Evolutionary conservation across 2,888 invertebrate genomes (phyloP), one percentile per base, ranked within the genome.

Genomic region (Agonopterix alstromeriana): DNA sequence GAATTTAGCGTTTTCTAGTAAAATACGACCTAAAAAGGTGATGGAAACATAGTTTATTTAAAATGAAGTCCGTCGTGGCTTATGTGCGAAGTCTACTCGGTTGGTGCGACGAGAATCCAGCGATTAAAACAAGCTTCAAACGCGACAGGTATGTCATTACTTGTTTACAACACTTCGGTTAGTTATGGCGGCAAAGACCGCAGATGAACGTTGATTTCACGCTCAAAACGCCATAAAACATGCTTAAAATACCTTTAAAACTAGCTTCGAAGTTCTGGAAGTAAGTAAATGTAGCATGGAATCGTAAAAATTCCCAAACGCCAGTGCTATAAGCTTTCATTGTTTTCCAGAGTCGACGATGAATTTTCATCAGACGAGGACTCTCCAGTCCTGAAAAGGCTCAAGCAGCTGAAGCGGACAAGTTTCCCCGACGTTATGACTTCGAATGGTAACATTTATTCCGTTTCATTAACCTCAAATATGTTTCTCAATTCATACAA

Each of bases 141-240:
- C 77, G 89, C 73, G 80, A 86, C 82, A 89, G 89, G 89, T 88
- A 77, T 80, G 82, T 75, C 78, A 77, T 73, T 75, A 71, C 77
- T 74, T 86, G 85, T 87, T 84, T 85, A 86, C 84, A 82, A 81
- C 71, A 72, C 54, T 65, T 57, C 55, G 55, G 60, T 63, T 71
- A 66, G 77, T 78, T 87, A 87, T 87, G 89, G 89, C 89, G 89
- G 89, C 73, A 88, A 89, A 83, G 73, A 71, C 67, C 49, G 57
- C 61, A 56, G 62, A 68, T 67, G 71, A 68, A 61, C 45, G 46
- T 61, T 52, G 49, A 45, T 58, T 53, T 46, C 48, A 47, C 47
- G 47, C 53, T 56, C 42, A 57, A 49, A 54, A 50, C 55, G 36
- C 42, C 8, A 42, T 46, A 55, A 53, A 70, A 61, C 54, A 82